Conservation (phyloP, 92 coral and sea anemone genomes). For the Parazoanthus darwini region DNA sequence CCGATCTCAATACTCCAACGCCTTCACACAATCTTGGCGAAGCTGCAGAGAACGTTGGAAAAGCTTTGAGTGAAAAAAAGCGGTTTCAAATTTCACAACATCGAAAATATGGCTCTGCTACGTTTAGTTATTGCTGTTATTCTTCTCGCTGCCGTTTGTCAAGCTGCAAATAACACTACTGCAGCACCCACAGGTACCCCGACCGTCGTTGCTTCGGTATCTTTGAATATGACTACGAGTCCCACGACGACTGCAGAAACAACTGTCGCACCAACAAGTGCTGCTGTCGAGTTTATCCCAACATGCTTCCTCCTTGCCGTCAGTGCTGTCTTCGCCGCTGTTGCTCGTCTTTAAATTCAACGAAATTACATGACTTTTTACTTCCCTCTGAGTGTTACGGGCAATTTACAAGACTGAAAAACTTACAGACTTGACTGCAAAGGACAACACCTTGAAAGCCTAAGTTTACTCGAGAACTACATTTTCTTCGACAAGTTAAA, state of each 20-base stretch:
- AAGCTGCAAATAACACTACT: neutral
- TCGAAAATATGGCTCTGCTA: constrained; percentile 1
- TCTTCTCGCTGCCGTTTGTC: constrained; percentile 33
- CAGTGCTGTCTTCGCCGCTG: constrained; percentile 34
- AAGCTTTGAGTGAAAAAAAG: neutral
- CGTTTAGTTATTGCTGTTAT: constrained; percentile 10
- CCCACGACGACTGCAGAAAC: neutral
- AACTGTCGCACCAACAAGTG: neutral
- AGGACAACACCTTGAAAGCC: constrained; percentile 23
- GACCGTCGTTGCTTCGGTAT: neutral
- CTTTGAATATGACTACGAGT: neutral
- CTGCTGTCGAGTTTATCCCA: constrained; percentile 11
- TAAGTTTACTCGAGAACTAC: constrained; percentile 7
- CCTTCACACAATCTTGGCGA: constrained; percentile 24
- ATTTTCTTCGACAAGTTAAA: neutral
- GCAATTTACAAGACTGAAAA: neutral
- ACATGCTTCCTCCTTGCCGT: constrained; percentile 23
- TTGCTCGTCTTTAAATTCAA: constrained; percentile 24
- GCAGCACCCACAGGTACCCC: neutral
- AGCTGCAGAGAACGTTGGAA: neutral
- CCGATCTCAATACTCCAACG: constrained; percentile 60
- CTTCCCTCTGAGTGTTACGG: constrained; percentile 1
- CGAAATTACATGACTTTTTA: neutral
- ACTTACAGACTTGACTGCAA: neutral
- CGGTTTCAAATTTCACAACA: constrained; percentile 31